A percentile compares a stretch with the other conserved stretches of the same genome.
Evolutionary conservation across 2,888 invertebrate genomes (phyloP).

Genomic region (Scaeva pyrastri): DNA sequence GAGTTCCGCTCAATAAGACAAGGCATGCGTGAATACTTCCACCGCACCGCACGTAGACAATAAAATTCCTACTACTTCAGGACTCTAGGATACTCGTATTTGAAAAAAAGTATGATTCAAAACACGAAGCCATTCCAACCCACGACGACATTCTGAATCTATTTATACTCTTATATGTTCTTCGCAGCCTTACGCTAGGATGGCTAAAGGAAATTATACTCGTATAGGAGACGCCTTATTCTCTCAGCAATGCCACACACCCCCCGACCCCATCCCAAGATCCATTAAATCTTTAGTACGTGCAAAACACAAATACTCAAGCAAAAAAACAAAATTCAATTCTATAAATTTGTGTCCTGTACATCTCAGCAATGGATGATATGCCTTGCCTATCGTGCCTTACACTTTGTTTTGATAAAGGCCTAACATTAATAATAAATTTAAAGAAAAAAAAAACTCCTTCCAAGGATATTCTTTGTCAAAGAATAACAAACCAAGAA

Average conservation of each 20-base stretch:
- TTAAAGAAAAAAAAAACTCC: constrained; percentile 36
- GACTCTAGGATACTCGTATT: too few species aligned
- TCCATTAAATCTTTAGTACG: constrained; percentile 37
- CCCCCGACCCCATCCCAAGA: too few species aligned
- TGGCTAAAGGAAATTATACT: constrained; percentile 14
- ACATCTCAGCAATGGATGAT: not conserved
- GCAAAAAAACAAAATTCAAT: not conserved
- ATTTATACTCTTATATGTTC: constrained; percentile 28
- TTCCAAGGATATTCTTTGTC: constrained; percentile 26
- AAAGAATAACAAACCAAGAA: constrained; percentile 19
- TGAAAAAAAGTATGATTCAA: constrained; percentile 9
- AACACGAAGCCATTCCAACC: constrained; percentile 9
- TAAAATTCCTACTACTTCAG: not conserved
- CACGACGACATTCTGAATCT: constrained; percentile 42
- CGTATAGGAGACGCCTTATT: not conserved
- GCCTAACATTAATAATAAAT: constrained; percentile 51
- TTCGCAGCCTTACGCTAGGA: constrained; percentile 31
- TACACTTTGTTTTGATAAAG: constrained; percentile 34
- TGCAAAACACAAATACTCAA: not conserved
- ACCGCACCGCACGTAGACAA: constrained; percentile 18
- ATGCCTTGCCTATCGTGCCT: not conserved
- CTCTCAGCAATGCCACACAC: too few species aligned
- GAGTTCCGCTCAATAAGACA: constrained; percentile 23
- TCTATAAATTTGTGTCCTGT: not conserved
- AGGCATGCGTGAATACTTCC: constrained; percentile 31